phyloP scores from a whole-genome alignment of 2,888 invertebrate species.

The Melanophora roralis region DNA sequence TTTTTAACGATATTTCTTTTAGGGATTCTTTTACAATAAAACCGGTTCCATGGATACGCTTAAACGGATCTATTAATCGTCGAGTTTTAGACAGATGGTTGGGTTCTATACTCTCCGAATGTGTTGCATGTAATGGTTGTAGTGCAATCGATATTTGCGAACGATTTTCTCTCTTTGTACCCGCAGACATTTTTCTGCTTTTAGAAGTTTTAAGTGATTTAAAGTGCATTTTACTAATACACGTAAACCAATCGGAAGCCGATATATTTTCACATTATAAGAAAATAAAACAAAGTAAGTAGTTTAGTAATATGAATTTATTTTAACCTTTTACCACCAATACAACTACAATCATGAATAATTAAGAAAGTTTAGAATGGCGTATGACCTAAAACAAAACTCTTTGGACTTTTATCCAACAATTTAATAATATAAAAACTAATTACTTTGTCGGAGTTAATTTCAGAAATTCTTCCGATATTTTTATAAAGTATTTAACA shows the following conservation, averaged over 20 bases:
- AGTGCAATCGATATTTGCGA: constrained; percentile 79
- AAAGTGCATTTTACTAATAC: constrained; percentile 78
- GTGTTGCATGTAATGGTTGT: constrained; percentile 81
- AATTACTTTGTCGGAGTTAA: too few relatives aligned
- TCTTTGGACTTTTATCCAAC: too few relatives aligned
- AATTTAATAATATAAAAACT: too few relatives aligned
- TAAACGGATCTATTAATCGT: constrained; percentile 85
- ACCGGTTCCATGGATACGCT: constrained; percentile 84
- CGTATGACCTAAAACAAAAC: too few relatives aligned
- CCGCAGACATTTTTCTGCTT: constrained; percentile 77
- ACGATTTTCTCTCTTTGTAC: constrained; percentile 82
- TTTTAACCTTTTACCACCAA: too few relatives aligned
- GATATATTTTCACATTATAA: constrained; percentile 78
- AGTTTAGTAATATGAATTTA: too few relatives aligned
- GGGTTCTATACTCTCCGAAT: constrained; percentile 82
- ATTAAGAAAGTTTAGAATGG: too few relatives aligned
- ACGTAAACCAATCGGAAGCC: constrained; percentile 68
- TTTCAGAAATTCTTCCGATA: too few relatives aligned
- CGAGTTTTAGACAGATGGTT: constrained; percentile 84
- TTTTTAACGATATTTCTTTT: not conserved
- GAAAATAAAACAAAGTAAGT: constrained; percentile 74
- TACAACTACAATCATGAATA: too few relatives aligned
- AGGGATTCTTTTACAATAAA: constrained; percentile 72
- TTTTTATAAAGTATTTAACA: too few relatives aligned
- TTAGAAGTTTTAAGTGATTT: constrained; percentile 79